These are phyloP conservation scores for Popillia japonica DNA, from an alignment of 1,140 invertebrate species.

Conservation along the genomic window DNA sequence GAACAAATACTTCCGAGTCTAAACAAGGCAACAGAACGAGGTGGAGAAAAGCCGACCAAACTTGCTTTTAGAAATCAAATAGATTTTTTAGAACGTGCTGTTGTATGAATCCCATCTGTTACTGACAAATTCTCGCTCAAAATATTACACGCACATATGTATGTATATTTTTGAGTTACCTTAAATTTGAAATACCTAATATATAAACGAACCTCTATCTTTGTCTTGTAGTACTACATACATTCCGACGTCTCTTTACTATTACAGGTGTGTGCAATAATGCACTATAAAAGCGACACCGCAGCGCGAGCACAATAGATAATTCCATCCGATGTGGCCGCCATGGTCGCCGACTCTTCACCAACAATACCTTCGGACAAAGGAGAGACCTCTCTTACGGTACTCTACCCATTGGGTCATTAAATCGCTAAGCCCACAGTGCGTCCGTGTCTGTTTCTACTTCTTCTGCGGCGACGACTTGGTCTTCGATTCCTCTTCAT, in stretches of 20 bases:
- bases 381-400: conserved; percentile 23
- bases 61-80: too few species aligned
- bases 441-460: not conserved
- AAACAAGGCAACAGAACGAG: too few species aligned
- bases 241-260: not conserved
- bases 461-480: not conserved
- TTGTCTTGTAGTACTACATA: not conserved
- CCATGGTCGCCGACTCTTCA: conserved; percentile 13
- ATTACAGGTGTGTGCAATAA: conserved; percentile 31
- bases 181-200: conserved; percentile 2
- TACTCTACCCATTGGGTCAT: conserved; percentile 26
- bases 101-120: not conserved
- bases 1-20: too few species aligned
- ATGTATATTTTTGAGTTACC: not conserved
- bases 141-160: not conserved
- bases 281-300: conserved; percentile 25
- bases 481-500: not conserved
- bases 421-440: conserved; percentile 24
- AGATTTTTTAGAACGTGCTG: too few species aligned
- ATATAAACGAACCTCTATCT: not conserved
- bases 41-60: too few species aligned
- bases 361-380: conserved; percentile 25
- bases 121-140: not conserved
- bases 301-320: conserved; percentile 32
- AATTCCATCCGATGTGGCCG: conserved; percentile 13